Percentiles rank a stretch among this genome's conserved stretches.
These are phyloP conservation scores for Meloidogyne hapla DNA, from an alignment of 1,140 invertebrate genomes.

Conservation along the genomic window DNA sequence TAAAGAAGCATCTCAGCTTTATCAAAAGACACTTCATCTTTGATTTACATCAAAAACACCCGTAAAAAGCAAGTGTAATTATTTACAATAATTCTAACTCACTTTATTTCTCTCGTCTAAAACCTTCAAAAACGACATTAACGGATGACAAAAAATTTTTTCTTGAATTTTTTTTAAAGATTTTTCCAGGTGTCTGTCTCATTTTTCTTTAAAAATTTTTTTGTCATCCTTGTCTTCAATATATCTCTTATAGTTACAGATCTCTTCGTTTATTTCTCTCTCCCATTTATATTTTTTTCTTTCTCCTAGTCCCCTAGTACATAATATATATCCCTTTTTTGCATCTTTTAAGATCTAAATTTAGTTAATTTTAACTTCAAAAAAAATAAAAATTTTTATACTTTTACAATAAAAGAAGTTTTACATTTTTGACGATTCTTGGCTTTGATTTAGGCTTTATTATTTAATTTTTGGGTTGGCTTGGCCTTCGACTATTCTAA, in stretches of 20 bases:
- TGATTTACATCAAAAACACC: not conserved
- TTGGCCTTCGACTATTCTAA: too few relatives aligned
- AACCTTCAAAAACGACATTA: not conserved
- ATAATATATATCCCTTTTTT: not conserved
- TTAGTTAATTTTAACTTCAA: not conserved
- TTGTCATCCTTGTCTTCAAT: too few relatives aligned
- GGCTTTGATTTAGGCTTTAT: not conserved
- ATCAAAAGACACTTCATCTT: constrained; percentile 14
- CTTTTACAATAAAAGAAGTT: not conserved
- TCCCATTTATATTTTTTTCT: not conserved
- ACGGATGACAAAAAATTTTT: not conserved
- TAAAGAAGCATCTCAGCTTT: constrained; percentile 13
- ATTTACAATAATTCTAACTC: not conserved
- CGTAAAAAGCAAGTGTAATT: too few relatives aligned
- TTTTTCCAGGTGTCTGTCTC: too few relatives aligned
- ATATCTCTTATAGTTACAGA: too few relatives aligned
- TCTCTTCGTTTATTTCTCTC: not conserved
- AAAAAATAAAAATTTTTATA: not conserved
- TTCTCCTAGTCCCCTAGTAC: too few relatives aligned
- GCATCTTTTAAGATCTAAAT: not conserved
- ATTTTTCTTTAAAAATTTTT: too few relatives aligned
- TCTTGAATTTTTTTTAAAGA: not conserved
- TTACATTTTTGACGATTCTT: constrained; percentile 7
- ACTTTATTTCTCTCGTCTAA: not conserved
- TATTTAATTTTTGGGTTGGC: too few relatives aligned